Base-by-base conservation (phyloP, 2,888 invertebrate species). In the Nemurella pictetii region DNA sequence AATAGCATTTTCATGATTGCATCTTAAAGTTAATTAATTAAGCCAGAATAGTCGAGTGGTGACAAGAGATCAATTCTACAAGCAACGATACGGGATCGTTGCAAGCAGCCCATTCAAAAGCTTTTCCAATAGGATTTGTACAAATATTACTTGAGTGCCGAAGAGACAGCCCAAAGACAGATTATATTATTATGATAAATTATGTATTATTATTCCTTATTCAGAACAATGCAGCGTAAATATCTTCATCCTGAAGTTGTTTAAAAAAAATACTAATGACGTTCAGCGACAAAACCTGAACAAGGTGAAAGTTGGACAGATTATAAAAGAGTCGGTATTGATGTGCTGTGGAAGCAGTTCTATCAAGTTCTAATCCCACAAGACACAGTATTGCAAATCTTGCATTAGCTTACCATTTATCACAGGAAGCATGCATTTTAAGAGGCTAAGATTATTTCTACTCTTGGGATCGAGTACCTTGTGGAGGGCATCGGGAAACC, bases 401-500 rank as follows among this genome's bases (percentile, higher is more conserved):
- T 55, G 55, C 55, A 55, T 55, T 55, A 7, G 55, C 20, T 55
- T 20, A 55, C 55, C 20, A 55, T 55, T 55, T 55, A 32, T 55
- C 20, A 55, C 20, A 55, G 20, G 12, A 55, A 12, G 20, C 55
- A 55, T 55, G 55, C 55, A 20, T 20, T 55, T 12, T 55, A 7
- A 20, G 9, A 55, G 20, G 55, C 55, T 55, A 55, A 55, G 55
- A 55, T 7, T 55, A 55, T 15, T 15, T 20, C 9, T 55, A 2
- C 1, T 30, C 29, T 29, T 28, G 91, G 88, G 78, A 5, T 28
- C 77, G 86, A 86, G 88, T 91, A 92, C 93, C 93, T 92, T 91
- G 92, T 92, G 83, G 89, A 89, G 20, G 93, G 93, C 27, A 91
- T 90, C 20, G 93, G 93, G 89, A 91, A 93, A 0, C 92, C 91